These are phyloP conservation scores for Scelioninae gen. 2 DNA, from an alignment of 2,888 invertebrate genomes.

Conservation along the genomic window DNA sequence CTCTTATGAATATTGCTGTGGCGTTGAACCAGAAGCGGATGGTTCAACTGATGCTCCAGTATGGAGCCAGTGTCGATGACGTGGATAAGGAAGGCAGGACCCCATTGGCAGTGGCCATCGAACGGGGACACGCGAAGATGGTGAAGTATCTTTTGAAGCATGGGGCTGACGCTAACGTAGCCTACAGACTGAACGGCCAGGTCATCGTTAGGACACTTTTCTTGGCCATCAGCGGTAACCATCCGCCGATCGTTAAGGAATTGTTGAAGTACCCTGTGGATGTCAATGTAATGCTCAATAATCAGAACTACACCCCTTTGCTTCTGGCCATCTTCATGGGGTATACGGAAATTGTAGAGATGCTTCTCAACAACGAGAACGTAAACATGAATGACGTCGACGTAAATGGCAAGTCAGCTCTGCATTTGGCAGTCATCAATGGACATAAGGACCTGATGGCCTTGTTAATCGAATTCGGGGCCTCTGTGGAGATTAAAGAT, in stretches of 20 bases:
- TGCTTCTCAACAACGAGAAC: constrained; percentile 21
- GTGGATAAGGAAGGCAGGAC: constrained; percentile 48
- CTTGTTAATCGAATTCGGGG: constrained; percentile 42
- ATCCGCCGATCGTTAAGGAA: constrained; percentile 23
- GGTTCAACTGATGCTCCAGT: constrained; percentile 33
- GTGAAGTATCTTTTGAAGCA: constrained; percentile 43
- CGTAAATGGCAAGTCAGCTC: constrained; percentile 38
- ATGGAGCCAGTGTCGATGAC: constrained; percentile 45
- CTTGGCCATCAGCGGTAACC: constrained; percentile 34
- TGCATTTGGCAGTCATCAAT: constrained; percentile 36
- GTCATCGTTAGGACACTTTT: constrained; percentile 23
- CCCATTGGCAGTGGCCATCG: constrained; percentile 42
- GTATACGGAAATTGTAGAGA: constrained; percentile 29
- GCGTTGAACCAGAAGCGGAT: constrained; percentile 30
- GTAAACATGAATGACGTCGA: constrained; percentile 26
- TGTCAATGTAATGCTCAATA: constrained; percentile 24
- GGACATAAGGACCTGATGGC: constrained; percentile 15
- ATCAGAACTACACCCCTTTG: constrained; percentile 27
- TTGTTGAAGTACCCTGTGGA: constrained; percentile 26
- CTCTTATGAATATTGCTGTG: constrained; percentile 41
- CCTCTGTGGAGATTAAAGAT: constrained; percentile 16
- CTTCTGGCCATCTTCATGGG: constrained; percentile 23
- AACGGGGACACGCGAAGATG: constrained; percentile 40
- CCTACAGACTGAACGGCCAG: constrained; percentile 32
- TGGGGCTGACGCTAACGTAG: constrained; percentile 31